Evolutionary conservation across 2,888 invertebrate species (phyloP).

Genomic region (Amblyjoppa proteus): DNA sequence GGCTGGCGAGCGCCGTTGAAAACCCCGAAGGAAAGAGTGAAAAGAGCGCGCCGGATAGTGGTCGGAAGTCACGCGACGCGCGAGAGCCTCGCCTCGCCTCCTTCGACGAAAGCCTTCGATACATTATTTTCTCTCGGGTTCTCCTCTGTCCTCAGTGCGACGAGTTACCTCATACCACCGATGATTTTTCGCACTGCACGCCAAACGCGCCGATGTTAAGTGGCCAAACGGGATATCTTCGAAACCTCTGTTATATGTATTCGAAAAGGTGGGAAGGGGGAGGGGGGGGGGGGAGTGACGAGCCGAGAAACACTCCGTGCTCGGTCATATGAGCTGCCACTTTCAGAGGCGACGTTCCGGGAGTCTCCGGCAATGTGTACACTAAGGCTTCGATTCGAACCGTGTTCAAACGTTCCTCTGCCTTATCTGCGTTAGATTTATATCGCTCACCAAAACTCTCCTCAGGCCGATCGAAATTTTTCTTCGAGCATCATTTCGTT

Average conservation of each 20-base stretch:
- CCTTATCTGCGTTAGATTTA: slow-evolving; percentile 4
- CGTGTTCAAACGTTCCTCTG: neutral
- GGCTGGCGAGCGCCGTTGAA: slow-evolving; percentile 39
- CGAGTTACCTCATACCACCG: slow-evolving; percentile 7
- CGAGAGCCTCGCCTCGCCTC: neutral
- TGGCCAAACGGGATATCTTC: slow-evolving; percentile 57
- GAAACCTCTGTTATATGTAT: slow-evolving; percentile 1
- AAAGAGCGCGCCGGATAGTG: slow-evolving; percentile 56
- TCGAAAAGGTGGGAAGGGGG: neutral
- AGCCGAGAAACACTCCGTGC: neutral
- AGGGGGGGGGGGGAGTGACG: neutral
- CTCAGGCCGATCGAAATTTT: neutral
- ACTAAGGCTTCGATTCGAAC: slow-evolving; percentile 4
- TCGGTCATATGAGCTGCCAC: slow-evolving; percentile 15
- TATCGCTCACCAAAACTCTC: neutral
- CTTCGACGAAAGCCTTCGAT: slow-evolving; percentile 23
- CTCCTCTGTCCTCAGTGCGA: slow-evolving; percentile 17
- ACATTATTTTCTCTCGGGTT: slow-evolving; percentile 21
- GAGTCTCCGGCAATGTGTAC: slow-evolving; percentile 21
- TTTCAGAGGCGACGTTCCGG: neutral
- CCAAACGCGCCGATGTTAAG: slow-evolving; percentile 46
- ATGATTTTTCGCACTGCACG: slow-evolving; percentile 40
- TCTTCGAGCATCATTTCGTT: too few relatives aligned
- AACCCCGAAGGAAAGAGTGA: slow-evolving; percentile 54
- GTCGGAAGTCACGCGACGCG: slow-evolving; percentile 64